Evolutionary conservation across 2,888 invertebrate species (phyloP), one percentile per base, ranked within the genome.

Genomic region (Oxyscelio sp.): DNA sequence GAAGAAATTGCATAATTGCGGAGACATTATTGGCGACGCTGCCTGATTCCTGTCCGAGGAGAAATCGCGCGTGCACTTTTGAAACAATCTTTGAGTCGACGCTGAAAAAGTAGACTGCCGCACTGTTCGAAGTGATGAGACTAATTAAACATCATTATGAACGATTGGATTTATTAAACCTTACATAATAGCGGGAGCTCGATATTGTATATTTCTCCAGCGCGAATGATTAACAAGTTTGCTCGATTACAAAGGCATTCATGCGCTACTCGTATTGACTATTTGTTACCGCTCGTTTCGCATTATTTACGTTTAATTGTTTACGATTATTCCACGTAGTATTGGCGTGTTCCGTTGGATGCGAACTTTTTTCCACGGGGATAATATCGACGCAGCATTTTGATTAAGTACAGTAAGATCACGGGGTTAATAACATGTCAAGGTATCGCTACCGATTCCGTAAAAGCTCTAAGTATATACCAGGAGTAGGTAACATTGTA

Each of bases 101-200:
- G 17, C 4, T 43, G 43, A 40, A 63, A 63, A 48, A 38, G 40
- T 40, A 52, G 15, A 21, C 24, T 43, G 40, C 27, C n/a, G 43
- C 43, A 54, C 0, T 54, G 68, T 54, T 65, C 15, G 65, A 50
- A 52, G 66, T 19, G 56, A 43, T 34, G 56, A 31, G 31, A 70
- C 56, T 45, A 58, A 56, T 70, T 70, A 70, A 70, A 70, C 70
- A 45, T 56, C 56, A 58, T 70, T 70, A 70, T 45, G 52, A 31
- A 17, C 70, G 38, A 68, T 54, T 68, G 24, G 54, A 70, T 70
- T n/a, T n/a, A n/a, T n/a, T n/a, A n/a, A n/a, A n/a, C n/a, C n/a
- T n/a, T n/a, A n/a, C n/a, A n/a, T n/a, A n/a, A n/a, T n/a, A n/a
- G n/a, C n/a, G n/a, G n/a, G n/a, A n/a, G n/a, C n/a, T n/a, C n/a